A percentile compares a stretch with the other conserved stretches of the same genome.
These are phyloP conservation scores for Holacanthus passer DNA, from an alignment of 2,113 vertebrate genomes.

Conservation along the genomic window DNA sequence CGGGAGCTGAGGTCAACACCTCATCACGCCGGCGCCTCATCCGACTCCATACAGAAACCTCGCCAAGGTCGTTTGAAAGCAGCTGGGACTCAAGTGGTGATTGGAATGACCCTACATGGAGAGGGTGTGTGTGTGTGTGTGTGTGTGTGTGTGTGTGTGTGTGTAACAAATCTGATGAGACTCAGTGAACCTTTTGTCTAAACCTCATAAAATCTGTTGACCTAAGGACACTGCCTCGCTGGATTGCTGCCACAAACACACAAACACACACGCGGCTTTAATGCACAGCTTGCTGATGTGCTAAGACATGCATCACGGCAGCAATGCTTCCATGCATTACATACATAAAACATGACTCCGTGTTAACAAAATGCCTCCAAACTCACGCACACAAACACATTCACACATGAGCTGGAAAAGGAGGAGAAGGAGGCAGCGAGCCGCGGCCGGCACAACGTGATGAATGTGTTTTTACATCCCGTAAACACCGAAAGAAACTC, in stretches of 20 bases:
- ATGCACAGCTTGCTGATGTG: slow-evolving; percentile 31
- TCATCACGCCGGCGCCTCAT: slow-evolving; percentile 39
- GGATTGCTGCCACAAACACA: slow-evolving; percentile 7
- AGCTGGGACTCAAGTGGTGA: slow-evolving; percentile 40
- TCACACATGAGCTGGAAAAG: slow-evolving; percentile 20
- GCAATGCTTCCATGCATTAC: slow-evolving; percentile 20
- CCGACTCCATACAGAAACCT: slow-evolving; percentile 14
- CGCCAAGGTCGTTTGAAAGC: slow-evolving; percentile 46
- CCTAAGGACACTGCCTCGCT: slow-evolving; percentile 42
- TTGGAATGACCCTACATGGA: slow-evolving; percentile 35
- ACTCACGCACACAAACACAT: neutral
- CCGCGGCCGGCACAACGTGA: slow-evolving; percentile 33
- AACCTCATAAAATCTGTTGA: slow-evolving; percentile 62
- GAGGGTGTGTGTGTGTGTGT: slow-evolving; percentile 8
- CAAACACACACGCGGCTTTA: slow-evolving; percentile 22
- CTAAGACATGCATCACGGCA: slow-evolving; percentile 25
- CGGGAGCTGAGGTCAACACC: slow-evolving; percentile 36
- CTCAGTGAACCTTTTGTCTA: slow-evolving; percentile 46
- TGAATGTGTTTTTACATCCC: slow-evolving; percentile 41
- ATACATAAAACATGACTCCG: slow-evolving; percentile 63
- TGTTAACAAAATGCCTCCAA: slow-evolving; percentile 51
- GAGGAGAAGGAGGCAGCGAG: slow-evolving; percentile 6
- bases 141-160: slow-evolving; percentile 4
- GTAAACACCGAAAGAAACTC: neutral
- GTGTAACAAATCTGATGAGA: slow-evolving; percentile 38